phyloP scores from a whole-genome alignment of 2,888 invertebrate genomes.

The Chrysolina oricalcia region DNA sequence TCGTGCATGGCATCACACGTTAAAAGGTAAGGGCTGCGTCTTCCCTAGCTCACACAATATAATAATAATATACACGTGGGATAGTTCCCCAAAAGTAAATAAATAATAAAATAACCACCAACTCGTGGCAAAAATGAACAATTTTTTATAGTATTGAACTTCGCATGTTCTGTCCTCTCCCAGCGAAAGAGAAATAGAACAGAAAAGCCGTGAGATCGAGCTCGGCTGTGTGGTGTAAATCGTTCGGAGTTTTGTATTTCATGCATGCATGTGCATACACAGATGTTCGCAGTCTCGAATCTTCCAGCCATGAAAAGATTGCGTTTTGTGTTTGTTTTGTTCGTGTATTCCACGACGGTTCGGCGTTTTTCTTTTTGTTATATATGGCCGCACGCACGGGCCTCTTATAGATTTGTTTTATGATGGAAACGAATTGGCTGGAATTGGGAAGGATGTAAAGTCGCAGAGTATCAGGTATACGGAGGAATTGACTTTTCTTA shows the following conservation, averaged over 20 bases:
- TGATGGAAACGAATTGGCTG: not conserved
- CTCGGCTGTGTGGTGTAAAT: not conserved
- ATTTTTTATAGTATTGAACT: not conserved
- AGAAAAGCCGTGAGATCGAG: not conserved
- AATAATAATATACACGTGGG: no score
- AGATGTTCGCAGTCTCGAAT: constrained; percentile 49
- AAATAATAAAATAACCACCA: no score
- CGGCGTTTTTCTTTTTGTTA: not conserved
- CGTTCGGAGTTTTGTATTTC: constrained; percentile 9
- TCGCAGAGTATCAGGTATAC: no score
- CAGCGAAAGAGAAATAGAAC: not conserved
- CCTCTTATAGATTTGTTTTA: not conserved
- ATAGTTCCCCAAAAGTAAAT: no score
- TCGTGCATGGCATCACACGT: no score
- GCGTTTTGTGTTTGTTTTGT: constrained; percentile 34
- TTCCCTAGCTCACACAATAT: no score
- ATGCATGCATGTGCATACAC: constrained; percentile 37
- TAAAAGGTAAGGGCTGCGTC: no score
- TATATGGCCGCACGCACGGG: not conserved
- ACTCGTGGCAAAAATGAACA: no score
- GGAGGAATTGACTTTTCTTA: no score
- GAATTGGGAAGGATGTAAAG: not conserved
- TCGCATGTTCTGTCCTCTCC: not conserved
- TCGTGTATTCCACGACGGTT: not conserved
- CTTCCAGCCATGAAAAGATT: constrained; percentile 45